Base-by-base conservation (phyloP, 2,888 invertebrate species). In the Cephalotes varians region DNA sequence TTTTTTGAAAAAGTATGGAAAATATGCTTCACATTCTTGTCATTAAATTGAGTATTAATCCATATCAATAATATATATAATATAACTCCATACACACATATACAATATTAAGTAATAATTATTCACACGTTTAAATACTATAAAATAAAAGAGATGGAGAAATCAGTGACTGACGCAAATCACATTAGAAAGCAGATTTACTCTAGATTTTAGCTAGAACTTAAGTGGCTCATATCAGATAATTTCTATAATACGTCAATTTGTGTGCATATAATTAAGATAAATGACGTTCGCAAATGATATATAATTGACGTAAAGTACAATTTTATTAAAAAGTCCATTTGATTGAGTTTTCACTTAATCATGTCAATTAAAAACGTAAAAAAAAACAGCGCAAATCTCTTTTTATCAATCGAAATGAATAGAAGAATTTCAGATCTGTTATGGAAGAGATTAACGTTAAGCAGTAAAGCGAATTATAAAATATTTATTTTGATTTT, bases 171-270 rank as follows among this genome's bases (percentile, higher is more conserved):
- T 54, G 71, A 71, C 25, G 2, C 34, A 28, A n/a, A n/a, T n/a
- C n/a, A n/a, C n/a, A n/a, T n/a, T 71, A 71, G n/a, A 37, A 71
- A 71, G 56, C 25, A 37, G 25, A 37, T 10, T 71, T 54, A 69
- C 1, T 71, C 54, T 25, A 71, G 25, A 54, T 54, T 71, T 54
- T 37, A 54, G 34, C 18, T 54, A 54, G 54, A 54, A 37, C 54
- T 71, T 12, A 71, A 54, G 10, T 51, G 10, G 18, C 18, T 54
- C 25, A 18, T 44, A 69, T 51, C 9, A 51, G 15, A 69, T 51
- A 51, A 51, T 69, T 34, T 49, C 25, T 34, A 21, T 69, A 69
- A 49, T 31, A n/a, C 31, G 12, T 51, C 21, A 69, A 34, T 69
- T 69, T 51, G 3, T 69, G 9, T 69, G 49, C 31, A 9, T 49